These are phyloP conservation scores for Rousettus madagascariensis DNA, from an alignment of 2,797 vertebrate genomes.

Conservation along the genomic window DNA sequence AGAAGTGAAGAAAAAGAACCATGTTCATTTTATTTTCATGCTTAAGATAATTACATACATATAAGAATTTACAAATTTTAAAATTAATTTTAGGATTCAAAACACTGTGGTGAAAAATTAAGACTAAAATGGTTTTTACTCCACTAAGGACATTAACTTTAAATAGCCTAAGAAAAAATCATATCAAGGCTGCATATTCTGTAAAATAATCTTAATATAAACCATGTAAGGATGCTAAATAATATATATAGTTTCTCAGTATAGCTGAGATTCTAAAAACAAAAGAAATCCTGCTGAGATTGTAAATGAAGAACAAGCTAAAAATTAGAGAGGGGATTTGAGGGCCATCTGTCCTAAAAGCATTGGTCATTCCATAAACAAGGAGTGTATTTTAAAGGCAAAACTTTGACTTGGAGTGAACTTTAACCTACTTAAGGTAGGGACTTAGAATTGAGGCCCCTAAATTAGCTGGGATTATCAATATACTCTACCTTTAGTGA, in stretches of 20 bases:
- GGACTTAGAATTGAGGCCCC: neutral
- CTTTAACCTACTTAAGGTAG: neutral
- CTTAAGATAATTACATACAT: neutral
- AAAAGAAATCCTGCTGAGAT: neutral
- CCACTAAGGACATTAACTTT: neutral
- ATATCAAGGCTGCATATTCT: neutral
- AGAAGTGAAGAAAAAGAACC: neutral
- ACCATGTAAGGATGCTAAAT: neutral
- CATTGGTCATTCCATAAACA: neutral
- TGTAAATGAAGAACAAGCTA: neutral
- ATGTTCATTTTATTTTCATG: neutral
- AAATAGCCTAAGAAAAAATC: neutral
- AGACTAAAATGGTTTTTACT: neutral
- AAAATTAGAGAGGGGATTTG: neutral
- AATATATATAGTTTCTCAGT: neutral
- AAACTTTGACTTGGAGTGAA: neutral
- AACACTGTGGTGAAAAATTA: neutral
- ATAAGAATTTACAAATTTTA: neutral
- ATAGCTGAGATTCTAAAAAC: neutral
- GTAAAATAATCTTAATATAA: neutral
- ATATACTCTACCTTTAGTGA: neutral
- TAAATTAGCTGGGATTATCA: neutral
- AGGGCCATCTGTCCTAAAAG: neutral
- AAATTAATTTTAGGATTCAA: neutral
- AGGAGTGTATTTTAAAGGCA: neutral